phyloP scores from a whole-genome alignment of 2,797 vertebrate species.

The Sebastiscus albofasciatus region DNA sequence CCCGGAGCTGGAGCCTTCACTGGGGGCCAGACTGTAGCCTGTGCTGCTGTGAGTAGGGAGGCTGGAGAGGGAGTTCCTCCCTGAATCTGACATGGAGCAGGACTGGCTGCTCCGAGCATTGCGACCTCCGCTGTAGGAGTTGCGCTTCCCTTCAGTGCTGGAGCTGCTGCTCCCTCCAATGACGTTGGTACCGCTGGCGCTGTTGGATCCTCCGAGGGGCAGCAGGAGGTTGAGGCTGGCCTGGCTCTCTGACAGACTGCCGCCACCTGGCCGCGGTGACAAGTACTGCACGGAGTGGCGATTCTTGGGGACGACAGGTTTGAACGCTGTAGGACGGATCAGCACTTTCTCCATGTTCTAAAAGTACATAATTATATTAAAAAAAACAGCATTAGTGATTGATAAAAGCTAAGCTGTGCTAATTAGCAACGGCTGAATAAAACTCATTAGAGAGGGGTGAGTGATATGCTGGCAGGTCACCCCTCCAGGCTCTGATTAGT shows the following conservation, averaged over 20 bases:
- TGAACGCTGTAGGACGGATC: conserved; percentile 98
- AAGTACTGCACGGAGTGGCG: conserved; percentile 90
- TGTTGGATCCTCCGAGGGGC: conserved; percentile 65
- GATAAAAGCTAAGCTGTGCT: conserved; percentile 34
- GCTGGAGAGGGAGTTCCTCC: conserved; percentile 97
- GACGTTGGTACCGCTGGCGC: conserved; percentile 10
- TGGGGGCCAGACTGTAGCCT: conserved; percentile 87
- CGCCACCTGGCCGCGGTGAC: conserved; percentile 83
- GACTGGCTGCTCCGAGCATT: conserved; percentile 86
- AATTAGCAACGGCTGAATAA: conserved; percentile 56
- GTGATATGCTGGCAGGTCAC: conserved; percentile 56
- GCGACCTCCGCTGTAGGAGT: conserved; percentile 86
- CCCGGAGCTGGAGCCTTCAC: conserved; percentile 82
- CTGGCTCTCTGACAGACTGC: conserved; percentile 91
- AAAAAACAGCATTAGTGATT: conserved; percentile 25
- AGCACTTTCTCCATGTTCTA: conserved; percentile 98
- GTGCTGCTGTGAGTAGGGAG: conserved; percentile 96
- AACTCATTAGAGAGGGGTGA: conserved; percentile 61
- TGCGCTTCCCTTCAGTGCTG: conserved; percentile 84
- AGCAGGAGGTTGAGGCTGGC: conserved; percentile 93
- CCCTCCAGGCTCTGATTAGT: conserved; percentile 48
- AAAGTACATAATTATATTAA: conserved; percentile 26
- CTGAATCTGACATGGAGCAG: conserved; percentile 95
- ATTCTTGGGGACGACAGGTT: conserved; percentile 95
- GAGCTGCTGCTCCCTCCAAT: conserved; percentile 62